These are phyloP conservation scores for Furcula furcula DNA, from an alignment of 2,888 invertebrate species.

Conservation along the genomic window DNA sequence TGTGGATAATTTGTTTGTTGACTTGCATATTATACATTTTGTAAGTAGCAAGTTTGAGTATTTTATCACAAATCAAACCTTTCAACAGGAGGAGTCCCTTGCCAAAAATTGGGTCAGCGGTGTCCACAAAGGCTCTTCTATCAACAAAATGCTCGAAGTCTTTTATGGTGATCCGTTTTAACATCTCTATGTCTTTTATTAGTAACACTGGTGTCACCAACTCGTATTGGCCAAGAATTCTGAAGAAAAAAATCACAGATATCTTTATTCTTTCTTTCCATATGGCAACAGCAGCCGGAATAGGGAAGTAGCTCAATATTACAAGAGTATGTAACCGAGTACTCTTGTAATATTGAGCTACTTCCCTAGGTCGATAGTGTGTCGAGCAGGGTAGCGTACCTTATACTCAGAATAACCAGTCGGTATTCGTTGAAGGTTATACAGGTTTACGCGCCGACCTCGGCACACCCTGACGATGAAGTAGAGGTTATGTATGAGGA, in stretches of 20 bases:
- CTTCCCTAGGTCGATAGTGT: no score
- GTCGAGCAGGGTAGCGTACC: no score
- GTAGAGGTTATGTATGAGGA: no score
- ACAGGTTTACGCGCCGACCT: no score
- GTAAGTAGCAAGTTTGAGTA: neutral
- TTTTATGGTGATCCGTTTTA: conserved; percentile 70
- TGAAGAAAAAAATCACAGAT: conserved; percentile 4
- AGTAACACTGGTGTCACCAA: conserved; percentile 30
- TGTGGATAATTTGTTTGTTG: conserved; percentile 8
- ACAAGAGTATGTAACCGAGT: no score
- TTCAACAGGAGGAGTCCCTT: conserved; percentile 65
- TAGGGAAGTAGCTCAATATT: no score
- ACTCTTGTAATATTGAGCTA: no score
- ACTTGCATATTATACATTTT: neutral
- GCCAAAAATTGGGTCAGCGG: conserved; percentile 70
- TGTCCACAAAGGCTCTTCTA: conserved; percentile 40
- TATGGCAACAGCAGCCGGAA: no score
- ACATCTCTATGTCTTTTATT: conserved; percentile 66
- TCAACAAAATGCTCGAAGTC: conserved; percentile 78
- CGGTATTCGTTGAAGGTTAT: no score
- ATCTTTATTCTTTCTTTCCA: no score
- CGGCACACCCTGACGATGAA: no score
- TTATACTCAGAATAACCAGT: no score
- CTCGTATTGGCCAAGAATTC: conserved; percentile 17
- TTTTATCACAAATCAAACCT: conserved; percentile 40